Evolutionary conservation across 2,113 vertebrate genomes (phyloP).

Genomic region (Tachuris rubrigastra): DNA sequence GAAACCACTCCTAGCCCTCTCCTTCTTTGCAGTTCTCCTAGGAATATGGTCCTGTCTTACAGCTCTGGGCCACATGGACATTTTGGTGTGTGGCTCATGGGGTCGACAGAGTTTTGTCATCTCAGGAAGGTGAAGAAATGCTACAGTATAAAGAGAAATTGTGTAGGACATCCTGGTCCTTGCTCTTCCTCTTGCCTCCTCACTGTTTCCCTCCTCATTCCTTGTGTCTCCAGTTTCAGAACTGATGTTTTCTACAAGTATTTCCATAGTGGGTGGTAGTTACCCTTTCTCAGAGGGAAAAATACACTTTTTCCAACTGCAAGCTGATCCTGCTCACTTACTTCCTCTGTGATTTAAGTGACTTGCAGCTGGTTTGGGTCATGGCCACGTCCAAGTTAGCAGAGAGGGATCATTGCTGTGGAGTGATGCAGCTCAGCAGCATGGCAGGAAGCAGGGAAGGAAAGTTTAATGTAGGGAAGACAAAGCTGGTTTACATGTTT

Average conservation of each 20-base stretch:
- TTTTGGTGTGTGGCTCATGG: background rate
- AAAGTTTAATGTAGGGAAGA: background rate
- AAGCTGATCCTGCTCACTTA: background rate
- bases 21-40: background rate
- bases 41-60: background rate
- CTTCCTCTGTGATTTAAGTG: too few relatives aligned
- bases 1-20: fast-evolving
- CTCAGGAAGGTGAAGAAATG: background rate
- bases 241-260: background rate
- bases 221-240: background rate
- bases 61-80: background rate
- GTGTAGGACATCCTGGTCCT: background rate
- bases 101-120: background rate
- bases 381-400: background rate
- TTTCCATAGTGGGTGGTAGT: background rate
- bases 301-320: background rate
- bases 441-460: background rate
- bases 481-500: background rate
- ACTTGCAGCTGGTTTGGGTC: background rate
- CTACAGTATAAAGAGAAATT: background rate
- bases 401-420: background rate
- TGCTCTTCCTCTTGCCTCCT: background rate
- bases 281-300: background rate
- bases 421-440: background rate
- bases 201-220: background rate